Evolutionary conservation across 2,797 vertebrate genomes (phyloP).

Genomic region (Triplophysa bombifrons): DNA sequence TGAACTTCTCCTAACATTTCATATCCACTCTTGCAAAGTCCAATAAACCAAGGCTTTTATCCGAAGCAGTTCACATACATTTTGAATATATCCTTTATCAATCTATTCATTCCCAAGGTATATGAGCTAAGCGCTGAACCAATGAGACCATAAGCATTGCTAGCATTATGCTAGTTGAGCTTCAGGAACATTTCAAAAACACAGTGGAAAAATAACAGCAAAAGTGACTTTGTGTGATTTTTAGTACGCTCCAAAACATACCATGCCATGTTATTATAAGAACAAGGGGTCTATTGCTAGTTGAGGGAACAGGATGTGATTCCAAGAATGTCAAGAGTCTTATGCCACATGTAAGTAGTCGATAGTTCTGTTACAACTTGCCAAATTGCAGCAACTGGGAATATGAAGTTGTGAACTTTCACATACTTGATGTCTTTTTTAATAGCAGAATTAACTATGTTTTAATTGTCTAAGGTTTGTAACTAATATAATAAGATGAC

Average conservation of each 20-base stretch:
- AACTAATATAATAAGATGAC: not conserved
- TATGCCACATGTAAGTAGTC: slow-evolving; percentile 31
- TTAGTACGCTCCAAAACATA: slow-evolving; percentile 12
- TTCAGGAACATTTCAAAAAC: not conserved
- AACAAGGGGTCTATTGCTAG: slow-evolving; percentile 40
- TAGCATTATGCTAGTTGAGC: not conserved
- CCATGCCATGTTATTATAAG: slow-evolving; percentile 36
- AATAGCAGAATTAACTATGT: not conserved
- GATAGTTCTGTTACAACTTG: slow-evolving; percentile 49
- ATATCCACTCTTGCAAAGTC: not conserved
- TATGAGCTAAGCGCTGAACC: too few relatives aligned
- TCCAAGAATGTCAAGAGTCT: slow-evolving; percentile 46
- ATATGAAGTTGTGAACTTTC: slow-evolving; percentile 24
- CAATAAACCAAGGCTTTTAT: not conserved
- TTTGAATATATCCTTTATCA: too few relatives aligned
- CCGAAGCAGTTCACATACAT: not conserved
- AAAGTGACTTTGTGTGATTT: not conserved
- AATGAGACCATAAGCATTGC: too few relatives aligned
- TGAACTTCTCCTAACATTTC: too few relatives aligned
- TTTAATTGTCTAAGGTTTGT: not conserved
- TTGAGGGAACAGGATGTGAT: slow-evolving; percentile 43
- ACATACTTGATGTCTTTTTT: slow-evolving; percentile 20
- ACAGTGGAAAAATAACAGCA: not conserved
- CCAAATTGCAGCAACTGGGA: slow-evolving; percentile 33
- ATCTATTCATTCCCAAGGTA: too few relatives aligned